Evolutionary conservation across 2,888 invertebrate genomes (phyloP).

Genomic region (Stomorhina lunata): DNA sequence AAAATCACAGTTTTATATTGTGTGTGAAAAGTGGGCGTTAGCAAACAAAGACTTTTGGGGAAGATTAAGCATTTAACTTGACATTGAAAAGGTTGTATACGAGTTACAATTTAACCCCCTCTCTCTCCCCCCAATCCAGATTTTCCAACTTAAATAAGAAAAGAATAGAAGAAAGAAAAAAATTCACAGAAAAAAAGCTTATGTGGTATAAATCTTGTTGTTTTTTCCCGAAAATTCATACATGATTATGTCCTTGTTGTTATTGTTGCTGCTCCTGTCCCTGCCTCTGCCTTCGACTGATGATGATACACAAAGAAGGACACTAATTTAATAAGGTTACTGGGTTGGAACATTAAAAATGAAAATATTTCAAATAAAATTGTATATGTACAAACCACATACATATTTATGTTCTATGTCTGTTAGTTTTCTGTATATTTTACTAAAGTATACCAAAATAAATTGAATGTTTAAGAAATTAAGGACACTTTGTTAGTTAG

Average conservation of each 20-base stretch:
- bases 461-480: conserved; percentile 25
- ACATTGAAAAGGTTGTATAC: conserved; percentile 65
- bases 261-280: conserved; percentile 11
- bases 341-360: conserved; percentile 64
- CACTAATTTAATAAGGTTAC: conserved; percentile 67
- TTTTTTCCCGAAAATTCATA: conserved; percentile 25
- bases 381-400: neutral
- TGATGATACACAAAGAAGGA: conserved; percentile 47
- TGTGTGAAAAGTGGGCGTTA: conserved; percentile 65
- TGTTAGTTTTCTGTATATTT: neutral
- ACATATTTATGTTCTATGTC: neutral
- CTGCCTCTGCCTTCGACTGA: conserved; percentile 5
- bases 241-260: conserved; percentile 19
- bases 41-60: conserved; percentile 55
- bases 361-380: conserved; percentile 51
- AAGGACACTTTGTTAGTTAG: conserved; percentile 6
- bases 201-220: conserved; percentile 62
- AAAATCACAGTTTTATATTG: conserved; percentile 57
- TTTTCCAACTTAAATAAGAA: conserved; percentile 7
- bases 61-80: conserved; percentile 66
- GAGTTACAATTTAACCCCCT: conserved; percentile 35
- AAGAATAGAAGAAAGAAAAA: neutral
- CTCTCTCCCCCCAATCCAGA: conserved; percentile 41
- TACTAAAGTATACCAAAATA: conserved; percentile 26
- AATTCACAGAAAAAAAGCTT: conserved; percentile 28